Evolutionary conservation across 2,888 invertebrate species (phyloP).

Genomic region (Timema cristinae): DNA sequence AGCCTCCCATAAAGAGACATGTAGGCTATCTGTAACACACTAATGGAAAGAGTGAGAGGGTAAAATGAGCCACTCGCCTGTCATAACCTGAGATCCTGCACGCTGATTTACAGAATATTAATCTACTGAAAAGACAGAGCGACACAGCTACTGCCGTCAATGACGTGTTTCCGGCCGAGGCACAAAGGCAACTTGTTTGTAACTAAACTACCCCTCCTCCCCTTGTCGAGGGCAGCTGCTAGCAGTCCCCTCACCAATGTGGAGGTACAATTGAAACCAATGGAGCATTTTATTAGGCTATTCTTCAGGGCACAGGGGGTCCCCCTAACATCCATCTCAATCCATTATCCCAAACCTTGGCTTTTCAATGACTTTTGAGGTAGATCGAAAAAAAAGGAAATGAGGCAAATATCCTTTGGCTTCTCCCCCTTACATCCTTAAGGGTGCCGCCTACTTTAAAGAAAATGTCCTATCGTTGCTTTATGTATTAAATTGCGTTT

Average conservation of each 20-base stretch:
- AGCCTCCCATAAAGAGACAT: no score
- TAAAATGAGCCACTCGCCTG: no score
- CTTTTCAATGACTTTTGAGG: slow-evolving; percentile 13
- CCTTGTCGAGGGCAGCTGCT: slow-evolving; percentile 8
- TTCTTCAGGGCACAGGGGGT: slow-evolving; percentile 23
- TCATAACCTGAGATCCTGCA: no score
- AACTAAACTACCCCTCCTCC: not conserved
- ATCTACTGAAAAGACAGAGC: no score
- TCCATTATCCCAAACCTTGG: slow-evolving; percentile 25
- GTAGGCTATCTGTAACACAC: no score
- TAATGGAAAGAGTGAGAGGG: no score
- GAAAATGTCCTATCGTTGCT: no score
- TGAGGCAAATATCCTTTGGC: not conserved
- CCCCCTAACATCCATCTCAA: slow-evolving; percentile 26
- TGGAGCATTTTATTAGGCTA: slow-evolving; percentile 29
- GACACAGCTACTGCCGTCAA: no score
- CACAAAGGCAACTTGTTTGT: slow-evolving; percentile 14
- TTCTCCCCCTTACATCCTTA: no score
- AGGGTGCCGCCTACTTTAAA: no score
- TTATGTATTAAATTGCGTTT: no score
- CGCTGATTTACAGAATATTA: not conserved
- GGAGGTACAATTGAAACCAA: slow-evolving; percentile 22
- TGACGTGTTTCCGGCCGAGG: not conserved
- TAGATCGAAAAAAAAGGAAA: not conserved
- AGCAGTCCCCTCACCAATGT: not conserved